Percentiles rank a stretch among this genome's conserved stretches.
Conservation (phyloP, 2,113 vertebrate genomes). For the Pomatostomus ruficeps region DNA sequence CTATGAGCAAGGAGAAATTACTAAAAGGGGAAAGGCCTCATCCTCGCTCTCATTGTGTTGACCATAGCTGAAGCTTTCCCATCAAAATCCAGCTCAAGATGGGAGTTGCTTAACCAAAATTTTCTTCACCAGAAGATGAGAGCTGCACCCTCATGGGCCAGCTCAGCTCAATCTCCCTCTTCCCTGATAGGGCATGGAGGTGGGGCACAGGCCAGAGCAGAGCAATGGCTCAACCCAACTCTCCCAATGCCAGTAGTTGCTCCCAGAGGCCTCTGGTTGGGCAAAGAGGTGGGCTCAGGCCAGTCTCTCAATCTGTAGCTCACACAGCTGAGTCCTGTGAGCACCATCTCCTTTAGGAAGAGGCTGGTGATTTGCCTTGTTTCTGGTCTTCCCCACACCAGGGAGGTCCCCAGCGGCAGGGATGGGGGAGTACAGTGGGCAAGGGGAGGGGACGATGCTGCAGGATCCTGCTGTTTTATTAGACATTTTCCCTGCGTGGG, state of each 20-base stretch:
- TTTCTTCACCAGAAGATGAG: neutral
- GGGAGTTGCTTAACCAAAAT: neutral
- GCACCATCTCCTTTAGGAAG: neutral
- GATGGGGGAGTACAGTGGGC: neutral
- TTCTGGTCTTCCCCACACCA: neutral
- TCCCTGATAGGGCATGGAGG: fast-evolving
- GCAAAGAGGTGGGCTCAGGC: neutral
- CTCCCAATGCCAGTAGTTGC: fast-evolving
- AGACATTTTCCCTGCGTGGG: fast-evolving
- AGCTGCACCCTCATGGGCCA: neutral
- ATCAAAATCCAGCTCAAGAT: neutral
- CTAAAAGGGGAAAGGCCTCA: neutral
- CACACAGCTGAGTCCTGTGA: neutral
- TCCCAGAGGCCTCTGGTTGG: neutral
- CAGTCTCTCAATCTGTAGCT: neutral
- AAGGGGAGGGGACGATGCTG: fast-evolving
- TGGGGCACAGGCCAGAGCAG: neutral
- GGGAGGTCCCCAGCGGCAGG: neutral
- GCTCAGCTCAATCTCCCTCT: neutral
- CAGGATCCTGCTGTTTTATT: neutral
- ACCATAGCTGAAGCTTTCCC: neutral
- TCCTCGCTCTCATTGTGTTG: neutral
- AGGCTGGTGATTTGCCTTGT: fast-evolving
- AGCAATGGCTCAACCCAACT: neutral
- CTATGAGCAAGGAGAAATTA: neutral